Percentiles rank a stretch among this genome's conserved stretches.
These are phyloP conservation scores for Sminthurides bifidus DNA, from an alignment of 1,140 invertebrate species.

Conservation along the genomic window DNA sequence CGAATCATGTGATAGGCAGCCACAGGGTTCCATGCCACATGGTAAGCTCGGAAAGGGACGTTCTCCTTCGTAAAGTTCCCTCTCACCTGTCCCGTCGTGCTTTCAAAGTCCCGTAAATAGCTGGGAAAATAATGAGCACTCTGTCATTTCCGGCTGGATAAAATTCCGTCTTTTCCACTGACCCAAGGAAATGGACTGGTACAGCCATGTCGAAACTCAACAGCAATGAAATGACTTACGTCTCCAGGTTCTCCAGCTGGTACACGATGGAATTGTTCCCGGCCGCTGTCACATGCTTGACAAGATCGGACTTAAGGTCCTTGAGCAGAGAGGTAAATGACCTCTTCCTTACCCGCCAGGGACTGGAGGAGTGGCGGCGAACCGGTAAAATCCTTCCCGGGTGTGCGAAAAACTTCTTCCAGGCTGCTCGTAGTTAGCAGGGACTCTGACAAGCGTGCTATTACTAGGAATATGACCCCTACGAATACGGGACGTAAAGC, in stretches of 20 bases:
- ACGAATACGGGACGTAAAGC: too few species aligned
- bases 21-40: background rate
- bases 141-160: background rate
- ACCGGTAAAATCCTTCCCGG: background rate
- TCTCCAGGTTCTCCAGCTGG: background rate
- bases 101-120: conserved; percentile 2
- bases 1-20: conserved; percentile 6
- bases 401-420: too few species aligned
- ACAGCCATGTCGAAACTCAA: background rate
- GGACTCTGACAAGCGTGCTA: too few species aligned
- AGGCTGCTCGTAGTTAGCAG: too few species aligned
- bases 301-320: background rate
- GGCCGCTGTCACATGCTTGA: background rate
- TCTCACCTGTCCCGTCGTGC: background rate
- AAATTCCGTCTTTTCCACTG: background rate
- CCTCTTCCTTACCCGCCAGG: conserved; percentile 2
- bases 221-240: background rate
- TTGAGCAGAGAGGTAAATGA: background rate
- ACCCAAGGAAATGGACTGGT: background rate
- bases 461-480: too few species aligned
- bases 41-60: background rate
- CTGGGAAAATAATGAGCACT: background rate
- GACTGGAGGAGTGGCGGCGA: conserved; percentile 1
- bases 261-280: background rate
- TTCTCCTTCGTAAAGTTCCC: background rate